phyloP scores from a whole-genome alignment of 1,140 invertebrate genomes.

The Aradophagus sp. region DNA sequence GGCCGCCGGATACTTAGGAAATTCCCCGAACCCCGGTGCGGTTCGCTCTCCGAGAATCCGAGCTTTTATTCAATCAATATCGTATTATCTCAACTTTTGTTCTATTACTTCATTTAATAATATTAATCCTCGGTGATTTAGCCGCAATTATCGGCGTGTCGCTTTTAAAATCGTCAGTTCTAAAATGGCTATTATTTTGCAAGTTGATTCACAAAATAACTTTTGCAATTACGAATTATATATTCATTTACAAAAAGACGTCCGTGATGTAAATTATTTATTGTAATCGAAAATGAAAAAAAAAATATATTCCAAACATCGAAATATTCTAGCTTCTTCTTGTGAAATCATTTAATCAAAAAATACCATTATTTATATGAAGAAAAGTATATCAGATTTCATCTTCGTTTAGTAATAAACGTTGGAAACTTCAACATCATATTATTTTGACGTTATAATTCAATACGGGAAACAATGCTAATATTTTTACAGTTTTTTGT shows the following conservation, averaged over 20 bases:
- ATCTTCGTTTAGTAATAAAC: too few relatives aligned
- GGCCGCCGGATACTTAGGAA: conserved; percentile 43
- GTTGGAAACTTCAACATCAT: too few relatives aligned
- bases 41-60: conserved; percentile 14
- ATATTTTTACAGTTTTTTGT: too few relatives aligned
- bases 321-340: too few relatives aligned
- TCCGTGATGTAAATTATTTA: conserved; percentile 10
- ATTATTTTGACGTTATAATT: too few relatives aligned
- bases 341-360: too few relatives aligned
- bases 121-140: too few relatives aligned
- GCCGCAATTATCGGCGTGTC: not conserved
- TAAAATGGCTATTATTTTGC: not conserved
- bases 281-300: too few relatives aligned
- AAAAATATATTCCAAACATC: too few relatives aligned
- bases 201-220: conserved; percentile 1
- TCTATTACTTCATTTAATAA: conserved; percentile 18
- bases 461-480: too few relatives aligned
- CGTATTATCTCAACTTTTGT: conserved; percentile 24
- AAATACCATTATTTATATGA: too few relatives aligned
- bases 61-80: conserved; percentile 36
- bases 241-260: not conserved
- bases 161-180: not conserved
- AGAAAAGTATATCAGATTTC: too few relatives aligned
- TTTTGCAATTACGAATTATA: not conserved
- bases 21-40: conserved; percentile 30